phyloP scores from a whole-genome alignment of 37 sponge, comb jelly and placozoan genomes.

The Aplysina aerophoba region DNA sequence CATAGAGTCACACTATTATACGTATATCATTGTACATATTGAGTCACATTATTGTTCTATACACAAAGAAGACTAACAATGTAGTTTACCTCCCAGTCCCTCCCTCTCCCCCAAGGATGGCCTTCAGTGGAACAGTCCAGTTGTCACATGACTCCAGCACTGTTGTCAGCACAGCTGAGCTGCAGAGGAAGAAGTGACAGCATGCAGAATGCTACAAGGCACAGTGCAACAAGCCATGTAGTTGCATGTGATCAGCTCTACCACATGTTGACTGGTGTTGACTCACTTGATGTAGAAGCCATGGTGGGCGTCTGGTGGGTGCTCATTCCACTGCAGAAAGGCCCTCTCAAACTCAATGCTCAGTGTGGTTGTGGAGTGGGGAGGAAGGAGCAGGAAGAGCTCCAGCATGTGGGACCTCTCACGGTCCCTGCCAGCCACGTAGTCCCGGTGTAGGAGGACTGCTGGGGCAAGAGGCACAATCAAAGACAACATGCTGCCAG shows the following conservation, averaged over 20 bases:
- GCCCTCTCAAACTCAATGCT: slow-evolving; percentile 80
- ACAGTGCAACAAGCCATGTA: too few species aligned
- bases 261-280: too few species aligned
- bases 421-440: slow-evolving; percentile 84
- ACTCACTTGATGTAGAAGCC: slow-evolving; percentile 91
- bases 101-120: too few species aligned
- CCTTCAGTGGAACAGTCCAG: slow-evolving; percentile 43
- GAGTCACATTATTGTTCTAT: too few species aligned
- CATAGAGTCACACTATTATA: too few species aligned
- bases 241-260: too few species aligned
- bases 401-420: slow-evolving; percentile 82
- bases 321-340: slow-evolving; percentile 91
- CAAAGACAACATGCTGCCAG: too few species aligned
- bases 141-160: slow-evolving; percentile 51
- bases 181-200: slow-evolving; percentile 1
- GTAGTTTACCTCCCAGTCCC: too few species aligned
- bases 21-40: too few species aligned
- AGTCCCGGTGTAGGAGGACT: slow-evolving; percentile 52
- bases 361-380: slow-evolving; percentile 71
- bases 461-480: too few species aligned
- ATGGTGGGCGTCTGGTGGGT: slow-evolving; percentile 97
- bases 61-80: too few species aligned
- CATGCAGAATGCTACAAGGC: too few species aligned
- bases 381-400: slow-evolving; percentile 71
- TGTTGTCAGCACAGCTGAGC: slow-evolving; percentile 77